These are phyloP conservation scores for Oxyura jamaicensis DNA, from an alignment of 2,113 vertebrate species.

Conservation along the genomic window DNA sequence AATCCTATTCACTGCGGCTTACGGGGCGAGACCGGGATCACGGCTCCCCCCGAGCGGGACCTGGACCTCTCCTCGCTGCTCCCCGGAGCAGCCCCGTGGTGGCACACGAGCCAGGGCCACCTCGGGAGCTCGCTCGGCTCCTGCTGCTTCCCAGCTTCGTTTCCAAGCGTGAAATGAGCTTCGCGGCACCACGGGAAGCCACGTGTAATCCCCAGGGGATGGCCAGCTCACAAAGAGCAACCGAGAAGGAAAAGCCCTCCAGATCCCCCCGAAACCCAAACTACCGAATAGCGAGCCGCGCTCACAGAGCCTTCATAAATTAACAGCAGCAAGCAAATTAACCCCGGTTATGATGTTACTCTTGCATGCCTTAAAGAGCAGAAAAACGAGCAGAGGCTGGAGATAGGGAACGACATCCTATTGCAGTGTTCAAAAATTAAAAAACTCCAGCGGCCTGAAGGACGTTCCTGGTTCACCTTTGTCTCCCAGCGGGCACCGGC, in stretches of 20 bases:
- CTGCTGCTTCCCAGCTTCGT: not conserved
- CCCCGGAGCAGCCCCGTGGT: too few species aligned
- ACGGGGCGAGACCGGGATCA: not conserved
- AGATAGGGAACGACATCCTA: not conserved
- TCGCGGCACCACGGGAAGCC: not conserved
- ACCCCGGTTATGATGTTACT: not conserved
- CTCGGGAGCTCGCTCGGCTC: accelerated
- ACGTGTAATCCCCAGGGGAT: not conserved
- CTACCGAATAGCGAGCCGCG: not conserved
- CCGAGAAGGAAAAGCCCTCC: not conserved
- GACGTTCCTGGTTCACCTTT: too few species aligned
- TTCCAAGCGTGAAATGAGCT: not conserved
- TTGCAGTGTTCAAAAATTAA: not conserved
- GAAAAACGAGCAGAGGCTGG: not conserved
- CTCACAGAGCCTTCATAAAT: not conserved
- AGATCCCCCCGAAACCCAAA: not conserved
- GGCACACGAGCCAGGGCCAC: not conserved
- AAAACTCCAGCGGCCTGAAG: too few species aligned
- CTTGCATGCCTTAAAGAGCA: not conserved
- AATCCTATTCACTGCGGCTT: not conserved
- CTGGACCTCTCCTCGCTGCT: too few species aligned
- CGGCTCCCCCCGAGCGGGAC: too few species aligned
- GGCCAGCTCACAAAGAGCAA: not conserved
- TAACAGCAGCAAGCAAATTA: not conserved
- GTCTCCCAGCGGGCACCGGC: not conserved